Evolutionary conservation across 2,113 vertebrate species (phyloP), one percentile per base, ranked within the genome.

Genomic region (Beaufortia kweichowensis): DNA sequence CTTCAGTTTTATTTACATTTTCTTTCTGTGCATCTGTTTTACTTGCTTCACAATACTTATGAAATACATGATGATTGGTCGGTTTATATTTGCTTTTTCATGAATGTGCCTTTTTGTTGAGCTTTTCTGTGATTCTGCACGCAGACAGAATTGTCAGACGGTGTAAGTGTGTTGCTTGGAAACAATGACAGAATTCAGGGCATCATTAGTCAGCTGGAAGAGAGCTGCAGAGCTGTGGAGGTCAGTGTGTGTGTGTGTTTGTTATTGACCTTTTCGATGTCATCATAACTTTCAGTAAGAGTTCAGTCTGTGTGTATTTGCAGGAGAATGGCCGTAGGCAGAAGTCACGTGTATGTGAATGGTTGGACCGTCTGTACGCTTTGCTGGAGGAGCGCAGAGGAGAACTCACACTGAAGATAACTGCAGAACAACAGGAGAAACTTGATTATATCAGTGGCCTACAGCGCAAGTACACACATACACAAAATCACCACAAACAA

Each of bases 311-410:
- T 26, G 60, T 24, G 4, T 15, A 23, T 11, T 78, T 82, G 72
- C 85, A 99, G 97, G 96, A 97, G 79, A 96, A 94, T 78, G 93
- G 96, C 23, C 91, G 91, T 82, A 87, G 94, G 75, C 97, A 98
- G 91, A 98, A 99, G 85, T 95, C 96, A 0, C 91, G 93, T 80
- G 89, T 97, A 73, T 98, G 96, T 63, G 96, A 98, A 90, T 88
- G 91, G 78, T 98, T 98, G 66, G 97, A 99, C 88, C 94, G 92
- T 85, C 89, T 98, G 14, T 99, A 96, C 0, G 90, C 94, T 19
- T 82, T 98, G 76, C 88, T 99, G 89, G 97, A 99, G 86, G 94
- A 97, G 84, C 93, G 92, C 78, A 98, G 98, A 87, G 90, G 89
- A 4, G 94, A 96, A 65, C 93, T 99, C 92, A 92, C 89, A 14